Base-by-base conservation (phyloP, 2,797 vertebrate genomes). In the Rhadinocentrus ornatus region DNA sequence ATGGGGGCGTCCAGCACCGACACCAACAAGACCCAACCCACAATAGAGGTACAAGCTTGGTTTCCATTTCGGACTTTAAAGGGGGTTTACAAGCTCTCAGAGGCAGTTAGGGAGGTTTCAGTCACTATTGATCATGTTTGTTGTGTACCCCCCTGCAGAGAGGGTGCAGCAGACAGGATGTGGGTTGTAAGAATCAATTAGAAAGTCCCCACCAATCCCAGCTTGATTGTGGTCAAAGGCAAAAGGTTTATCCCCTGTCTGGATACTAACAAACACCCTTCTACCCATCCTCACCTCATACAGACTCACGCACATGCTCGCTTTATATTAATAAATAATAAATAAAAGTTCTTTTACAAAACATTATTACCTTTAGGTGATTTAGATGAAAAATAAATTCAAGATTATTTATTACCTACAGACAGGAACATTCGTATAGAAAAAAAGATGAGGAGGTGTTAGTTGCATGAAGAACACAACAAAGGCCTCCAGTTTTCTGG, bases 1-100 rank as follows among this genome's bases (percentile, higher is more conserved):
- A 91, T 97, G 13, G 97, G 97, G 0, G 92, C 94, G 34, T 93
- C 92, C 76, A 97, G 96, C 91, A 96, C 94, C 0, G 96, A 97
- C 3, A 89, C 91, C 75, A 96, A 85, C 90, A 97, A 98, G 91
- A 97, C 96, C 4, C 93, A 97, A 74, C 96, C 97, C 0, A 80
- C 94, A 0, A 93, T 97, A 27, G 95, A 96, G 95, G 97, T 85
- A 57, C n/a, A 10, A 27, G 29, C 26, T 3, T 6, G 29, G 1
- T 61, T 73, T 80, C 22, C 1, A 2, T 76, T 73, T 59, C 32
- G 24, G 50, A 32, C 1, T 16, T 5, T 26, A 0, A 37, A 72
- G 74, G 77, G 75, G 62, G 50, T 83, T 88, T 83, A 81, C 72
- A 1, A 1, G 2, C 54, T 66, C 10, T 57, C n/a, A 1, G 26